Evolutionary conservation across 2,113 vertebrate genomes (phyloP), one percentile per base, ranked within the genome.

Genomic region (Xiphophorus couchianus): DNA sequence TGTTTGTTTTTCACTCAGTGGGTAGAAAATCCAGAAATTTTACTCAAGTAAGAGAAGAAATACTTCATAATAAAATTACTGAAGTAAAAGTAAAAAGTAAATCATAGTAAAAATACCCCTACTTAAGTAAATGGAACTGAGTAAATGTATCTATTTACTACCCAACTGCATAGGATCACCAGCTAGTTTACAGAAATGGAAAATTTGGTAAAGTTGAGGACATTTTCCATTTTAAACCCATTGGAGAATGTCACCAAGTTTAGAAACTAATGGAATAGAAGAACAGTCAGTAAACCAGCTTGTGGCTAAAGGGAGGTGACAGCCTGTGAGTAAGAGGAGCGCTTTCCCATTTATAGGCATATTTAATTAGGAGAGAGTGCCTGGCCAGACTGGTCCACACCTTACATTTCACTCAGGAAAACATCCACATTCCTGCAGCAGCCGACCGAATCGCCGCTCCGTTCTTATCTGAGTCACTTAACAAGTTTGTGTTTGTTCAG

Each of bases 341-440:
- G 75, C 81, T 81, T 95, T 93, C 86, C 95, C 95, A 93, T 95
- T 93, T 95, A 95, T 95, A 94, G 95, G 89, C 94, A 94, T 94
- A 94, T 95, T 95, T 94, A 94, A 93, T 93, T 93, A 77, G 89
- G 87, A 85, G 87, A 90, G 76, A 91, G 89, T 71, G 71, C 75
- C 76, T 87, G 89, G 83, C 82, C 79, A 85, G 88, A 90, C 90
- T 86, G 82, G 81, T 89, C 84, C 76, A 81, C 61, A 39, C 28
- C 58, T 19, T 62, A 62, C 66, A 73, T 22, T 30, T 90, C 82
- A 85, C 77, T 74, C 69, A 85, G 71, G 92, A 58, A 93, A 94
- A 93, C 91, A 94, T 93, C 83, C 86, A 93, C 91, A 94, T 94
- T 94, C 93, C 86, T 80, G 71, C 82, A 62, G 79, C 89, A 85